Conservation (phyloP, 2,113 vertebrate species). For the Engystomops pustulosus region DNA sequence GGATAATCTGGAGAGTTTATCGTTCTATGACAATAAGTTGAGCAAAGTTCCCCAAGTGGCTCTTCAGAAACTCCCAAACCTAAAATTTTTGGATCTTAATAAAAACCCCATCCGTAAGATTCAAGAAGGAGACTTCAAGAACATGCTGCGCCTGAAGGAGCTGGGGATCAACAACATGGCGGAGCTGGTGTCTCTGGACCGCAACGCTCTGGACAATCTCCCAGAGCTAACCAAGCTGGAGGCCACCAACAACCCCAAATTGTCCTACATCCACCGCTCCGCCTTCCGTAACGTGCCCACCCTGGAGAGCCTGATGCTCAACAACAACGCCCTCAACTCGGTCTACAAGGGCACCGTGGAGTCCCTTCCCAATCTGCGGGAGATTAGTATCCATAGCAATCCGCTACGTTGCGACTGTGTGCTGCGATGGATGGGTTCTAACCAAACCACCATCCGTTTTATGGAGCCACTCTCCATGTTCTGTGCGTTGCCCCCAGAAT, state of each 20-base stretch:
- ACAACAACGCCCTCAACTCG: conserved; percentile 93
- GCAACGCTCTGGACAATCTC: conserved; percentile 90
- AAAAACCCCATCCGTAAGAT: conserved; percentile 97
- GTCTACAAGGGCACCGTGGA: conserved; percentile 91
- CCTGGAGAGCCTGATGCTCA: conserved; percentile 96
- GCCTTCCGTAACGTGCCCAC: conserved; percentile 93
- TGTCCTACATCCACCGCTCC: conserved; percentile 88
- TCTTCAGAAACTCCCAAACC: conserved; percentile 92
- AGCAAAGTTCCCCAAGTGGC: conserved; percentile 88
- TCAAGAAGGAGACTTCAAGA: conserved; percentile 93
- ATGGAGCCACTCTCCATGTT: conserved; percentile 97
- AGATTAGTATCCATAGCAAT: conserved; percentile 96
- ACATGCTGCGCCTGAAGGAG: conserved; percentile 94
- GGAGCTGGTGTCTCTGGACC: conserved; percentile 91
- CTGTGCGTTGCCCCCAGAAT: conserved; percentile 89
- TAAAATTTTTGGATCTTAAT: conserved; percentile 98
- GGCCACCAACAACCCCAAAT: conserved; percentile 95
- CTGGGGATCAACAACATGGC: conserved; percentile 97
- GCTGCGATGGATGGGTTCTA: conserved; percentile 93
- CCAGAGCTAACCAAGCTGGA: conserved; percentile 96
- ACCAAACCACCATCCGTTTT: conserved; percentile 92
- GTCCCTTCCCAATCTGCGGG: conserved; percentile 89
- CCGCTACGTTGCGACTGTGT: conserved; percentile 94
- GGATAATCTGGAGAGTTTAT: conserved; percentile 95
- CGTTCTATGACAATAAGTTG: conserved; percentile 95